A percentile compares a stretch with the other conserved stretches of the same genome.
These are phyloP conservation scores for Phenganax marumi DNA, from an alignment of 92 coral and sea anemone genomes.

Conservation along the genomic window DNA sequence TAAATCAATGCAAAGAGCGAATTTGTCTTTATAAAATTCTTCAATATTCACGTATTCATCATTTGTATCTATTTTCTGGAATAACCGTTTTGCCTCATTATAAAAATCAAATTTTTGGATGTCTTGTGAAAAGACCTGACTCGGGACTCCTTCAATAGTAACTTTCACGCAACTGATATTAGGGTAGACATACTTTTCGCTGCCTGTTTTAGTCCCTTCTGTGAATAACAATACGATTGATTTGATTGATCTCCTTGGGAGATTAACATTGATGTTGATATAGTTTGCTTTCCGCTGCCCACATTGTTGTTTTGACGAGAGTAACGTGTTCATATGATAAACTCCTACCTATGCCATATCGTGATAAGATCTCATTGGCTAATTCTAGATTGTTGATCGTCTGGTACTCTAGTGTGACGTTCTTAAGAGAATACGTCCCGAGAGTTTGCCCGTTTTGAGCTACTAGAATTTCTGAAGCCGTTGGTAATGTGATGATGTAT, in stretches of 20 bases:
- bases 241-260: no score
- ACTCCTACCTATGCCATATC: not conserved
- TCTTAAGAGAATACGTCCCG: not conserved
- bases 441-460: conserved; percentile 12
- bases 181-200: conserved; percentile 1
- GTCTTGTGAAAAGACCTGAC: conserved; percentile 21
- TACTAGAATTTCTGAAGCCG: not conserved
- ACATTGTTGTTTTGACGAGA: not conserved
- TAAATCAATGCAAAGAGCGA: conserved; percentile 28
- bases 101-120: conserved; percentile 26
- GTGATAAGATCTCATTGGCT: not conserved
- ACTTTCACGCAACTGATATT: not conserved
- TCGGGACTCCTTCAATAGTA: conserved; percentile 33
- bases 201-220: not conserved
- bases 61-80: not conserved
- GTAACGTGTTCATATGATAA: conserved; percentile 15
- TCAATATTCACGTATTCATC: conserved; percentile 22
- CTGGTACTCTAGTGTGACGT: conserved; percentile 13
- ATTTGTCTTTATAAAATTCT: conserved; percentile 29
- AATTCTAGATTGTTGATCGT: not conserved
- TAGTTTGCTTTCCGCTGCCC: not conserved
- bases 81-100: conserved; percentile 29
- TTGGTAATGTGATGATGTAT: conserved; percentile 20
- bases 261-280: conserved; percentile 3
- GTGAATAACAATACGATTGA: conserved; percentile 8